These are phyloP conservation scores for Myrmecophaga tridactyla DNA, from an alignment of 2,113 vertebrate genomes.

Conservation along the genomic window DNA sequence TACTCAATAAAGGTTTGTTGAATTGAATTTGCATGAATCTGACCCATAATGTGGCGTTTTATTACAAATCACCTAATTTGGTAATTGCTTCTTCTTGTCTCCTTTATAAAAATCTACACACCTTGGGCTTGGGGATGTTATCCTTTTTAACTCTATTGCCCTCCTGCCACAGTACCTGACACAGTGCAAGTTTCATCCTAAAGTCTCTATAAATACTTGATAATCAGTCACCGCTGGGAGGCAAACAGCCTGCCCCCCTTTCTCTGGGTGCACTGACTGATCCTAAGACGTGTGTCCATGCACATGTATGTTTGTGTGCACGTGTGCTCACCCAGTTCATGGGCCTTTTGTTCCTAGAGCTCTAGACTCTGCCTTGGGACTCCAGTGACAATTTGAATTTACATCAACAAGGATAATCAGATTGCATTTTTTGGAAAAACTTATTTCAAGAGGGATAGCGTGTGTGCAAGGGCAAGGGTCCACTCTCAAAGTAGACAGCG, in stretches of 20 bases:
- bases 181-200: neutral
- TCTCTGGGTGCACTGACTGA: neutral
- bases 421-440: conserved; percentile 81
- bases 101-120: neutral
- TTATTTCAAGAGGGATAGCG: conserved; percentile 78
- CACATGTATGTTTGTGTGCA: neutral
- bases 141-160: neutral
- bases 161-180: neutral
- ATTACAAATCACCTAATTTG: neutral
- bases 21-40: neutral
- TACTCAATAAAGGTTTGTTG: neutral
- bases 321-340: neutral
- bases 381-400: conserved; percentile 77
- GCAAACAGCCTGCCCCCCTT: neutral
- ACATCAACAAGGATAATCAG: conserved; percentile 79
- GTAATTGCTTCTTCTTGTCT: neutral
- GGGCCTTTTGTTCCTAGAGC: conserved; percentile 64
- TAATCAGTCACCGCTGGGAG: neutral
- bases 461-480: conserved; percentile 79
- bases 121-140: neutral
- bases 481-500: conserved; percentile 68
- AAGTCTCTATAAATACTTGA: neutral
- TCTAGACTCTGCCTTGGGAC: conserved; percentile 53
- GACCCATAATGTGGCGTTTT: neutral
- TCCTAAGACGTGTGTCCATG: neutral